Percentiles rank a stretch among this genome's conserved stretches.
Conservation (phyloP, 64 coral and sea anemone genomes). For the Stichodactyla helianthus region DNA sequence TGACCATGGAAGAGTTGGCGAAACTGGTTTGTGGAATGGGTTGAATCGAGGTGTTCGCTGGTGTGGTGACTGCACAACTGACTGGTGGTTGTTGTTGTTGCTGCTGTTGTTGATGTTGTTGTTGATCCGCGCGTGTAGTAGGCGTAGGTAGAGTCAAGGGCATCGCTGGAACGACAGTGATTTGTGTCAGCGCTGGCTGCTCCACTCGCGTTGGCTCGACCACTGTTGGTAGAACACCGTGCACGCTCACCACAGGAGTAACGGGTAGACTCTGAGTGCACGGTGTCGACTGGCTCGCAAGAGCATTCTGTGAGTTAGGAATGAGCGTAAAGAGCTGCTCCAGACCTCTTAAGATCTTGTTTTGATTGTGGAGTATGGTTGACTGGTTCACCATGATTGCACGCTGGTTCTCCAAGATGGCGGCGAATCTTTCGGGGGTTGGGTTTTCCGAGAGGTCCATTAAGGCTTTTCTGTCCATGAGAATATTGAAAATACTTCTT, state of each 20-base stretch:
- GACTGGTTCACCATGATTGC: conserved; percentile 97
- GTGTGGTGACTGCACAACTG: not conserved
- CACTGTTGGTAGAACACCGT: conserved; percentile 18
- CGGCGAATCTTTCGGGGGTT: conserved; percentile 84
- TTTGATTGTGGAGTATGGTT: conserved; percentile 91
- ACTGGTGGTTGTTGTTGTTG: not conserved
- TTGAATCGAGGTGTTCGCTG: conserved; percentile 28
- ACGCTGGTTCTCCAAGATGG: conserved; percentile 99
- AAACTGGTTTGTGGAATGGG: conserved; percentile 41
- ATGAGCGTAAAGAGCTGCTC: conserved; percentile 75
- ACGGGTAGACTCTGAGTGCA: conserved; percentile 16
- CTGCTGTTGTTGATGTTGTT: not conserved
- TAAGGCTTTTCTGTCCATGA: conserved; percentile 6
- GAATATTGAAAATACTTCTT: not conserved
- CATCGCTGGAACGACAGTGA: conserved; percentile 34
- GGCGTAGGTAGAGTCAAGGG: not conserved
- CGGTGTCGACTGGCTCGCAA: conserved; percentile 25
- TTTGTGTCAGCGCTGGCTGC: conserved; percentile 37
- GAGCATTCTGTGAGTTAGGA: conserved; percentile 52
- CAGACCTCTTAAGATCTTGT: conserved; percentile 88
- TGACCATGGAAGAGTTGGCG: conserved; percentile 26
- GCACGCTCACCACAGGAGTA: conserved; percentile 15
- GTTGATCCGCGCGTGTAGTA: conserved; percentile 47
- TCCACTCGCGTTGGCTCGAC: conserved; percentile 56
- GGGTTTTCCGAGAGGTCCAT: conserved; percentile 49